These are phyloP conservation scores for Mus pahari DNA, from an alignment of 2,113 vertebrate genomes.

Conservation along the genomic window DNA sequence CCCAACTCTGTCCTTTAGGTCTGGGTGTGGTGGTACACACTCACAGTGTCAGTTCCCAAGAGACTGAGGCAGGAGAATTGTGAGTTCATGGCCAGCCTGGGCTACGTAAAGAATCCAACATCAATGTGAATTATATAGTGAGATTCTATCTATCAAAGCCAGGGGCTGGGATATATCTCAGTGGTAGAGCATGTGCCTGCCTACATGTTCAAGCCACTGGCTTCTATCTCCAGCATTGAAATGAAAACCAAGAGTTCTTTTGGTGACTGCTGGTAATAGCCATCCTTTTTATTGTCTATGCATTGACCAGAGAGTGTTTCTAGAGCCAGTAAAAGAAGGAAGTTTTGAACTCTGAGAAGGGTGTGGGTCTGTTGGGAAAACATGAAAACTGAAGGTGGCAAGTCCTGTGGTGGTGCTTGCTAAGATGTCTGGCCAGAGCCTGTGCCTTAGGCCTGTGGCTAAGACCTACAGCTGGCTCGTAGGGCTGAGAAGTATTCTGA, in stretches of 20 bases:
- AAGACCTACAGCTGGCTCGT: neutral
- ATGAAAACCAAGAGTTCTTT: neutral
- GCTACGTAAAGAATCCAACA: neutral
- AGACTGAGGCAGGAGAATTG: neutral
- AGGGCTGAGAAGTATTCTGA: neutral
- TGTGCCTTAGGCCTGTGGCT: neutral
- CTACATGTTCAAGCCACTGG: neutral
- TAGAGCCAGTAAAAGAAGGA: neutral
- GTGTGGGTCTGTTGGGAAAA: neutral
- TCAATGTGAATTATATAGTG: neutral
- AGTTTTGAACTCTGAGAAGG: slow-evolving; percentile 21
- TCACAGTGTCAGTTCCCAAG: neutral
- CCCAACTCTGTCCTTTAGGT: neutral
- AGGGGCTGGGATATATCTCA: neutral
- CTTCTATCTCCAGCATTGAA: neutral
- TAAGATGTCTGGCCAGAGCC: neutral
- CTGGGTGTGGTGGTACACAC: neutral
- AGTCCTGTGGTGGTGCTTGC: neutral
- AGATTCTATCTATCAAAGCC: neutral
- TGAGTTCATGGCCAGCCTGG: neutral
- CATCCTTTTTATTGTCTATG: neutral
- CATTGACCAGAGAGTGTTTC: neutral
- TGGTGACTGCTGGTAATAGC: neutral
- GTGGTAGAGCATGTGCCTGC: neutral
- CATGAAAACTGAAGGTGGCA: neutral